phyloP scores from a whole-genome alignment of 1,140 invertebrate species.

The Calliopsis andreniformis region DNA sequence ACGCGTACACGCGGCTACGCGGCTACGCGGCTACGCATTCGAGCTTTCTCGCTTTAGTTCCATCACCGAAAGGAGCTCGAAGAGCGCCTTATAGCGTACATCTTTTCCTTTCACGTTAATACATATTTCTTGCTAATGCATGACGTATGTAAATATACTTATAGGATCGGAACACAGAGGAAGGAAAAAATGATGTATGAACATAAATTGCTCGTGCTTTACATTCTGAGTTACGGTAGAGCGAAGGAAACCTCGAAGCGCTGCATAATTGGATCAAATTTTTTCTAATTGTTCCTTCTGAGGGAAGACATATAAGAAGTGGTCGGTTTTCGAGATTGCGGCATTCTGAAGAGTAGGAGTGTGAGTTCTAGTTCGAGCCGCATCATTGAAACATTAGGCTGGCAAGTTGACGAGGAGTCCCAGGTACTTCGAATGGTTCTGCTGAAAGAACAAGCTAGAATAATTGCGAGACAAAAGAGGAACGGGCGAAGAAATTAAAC shows the following conservation, averaged over 20 bases:
- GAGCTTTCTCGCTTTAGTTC: not conserved
- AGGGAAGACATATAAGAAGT: too few species aligned
- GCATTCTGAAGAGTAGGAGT: too few species aligned
- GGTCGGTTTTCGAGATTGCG: too few species aligned
- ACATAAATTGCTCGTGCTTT: not conserved
- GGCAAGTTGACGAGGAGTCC: too few species aligned
- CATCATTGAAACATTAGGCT: too few species aligned
- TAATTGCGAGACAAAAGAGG: not conserved
- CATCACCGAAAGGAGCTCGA: not conserved
- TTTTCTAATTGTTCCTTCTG: too few species aligned
- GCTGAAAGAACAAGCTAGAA: not conserved
- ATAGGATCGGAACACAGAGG: not conserved
- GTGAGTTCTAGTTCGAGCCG: too few species aligned
- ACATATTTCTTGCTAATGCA: not conserved
- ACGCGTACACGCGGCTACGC: slow-evolving; percentile 32
- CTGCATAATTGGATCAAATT: not conserved
- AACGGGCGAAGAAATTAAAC: slow-evolving; percentile 29
- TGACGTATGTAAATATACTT: not conserved
- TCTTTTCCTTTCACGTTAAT: not conserved
- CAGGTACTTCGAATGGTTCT: not conserved
- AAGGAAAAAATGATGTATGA: not conserved
- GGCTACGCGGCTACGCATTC: slow-evolving; percentile 16
- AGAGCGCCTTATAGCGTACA: not conserved
- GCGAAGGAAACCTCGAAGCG: not conserved
- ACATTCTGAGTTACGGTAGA: not conserved